A percentile compares a stretch with the other conserved stretches of the same genome.
Evolutionary conservation across 2,797 vertebrate species (phyloP).

Genomic region (Jordanella pulchra): DNA sequence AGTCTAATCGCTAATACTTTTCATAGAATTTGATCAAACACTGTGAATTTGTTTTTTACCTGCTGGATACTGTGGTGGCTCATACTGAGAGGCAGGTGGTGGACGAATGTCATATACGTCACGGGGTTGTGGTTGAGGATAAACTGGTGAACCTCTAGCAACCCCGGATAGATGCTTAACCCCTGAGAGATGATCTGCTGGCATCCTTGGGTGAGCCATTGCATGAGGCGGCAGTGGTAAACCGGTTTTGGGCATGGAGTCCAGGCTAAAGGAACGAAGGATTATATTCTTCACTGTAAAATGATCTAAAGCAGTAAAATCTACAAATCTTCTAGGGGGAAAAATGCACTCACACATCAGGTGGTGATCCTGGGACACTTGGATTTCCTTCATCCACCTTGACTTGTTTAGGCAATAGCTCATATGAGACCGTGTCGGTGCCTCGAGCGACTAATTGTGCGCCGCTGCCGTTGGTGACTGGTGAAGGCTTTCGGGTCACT

Average conservation of each 20-base stretch:
- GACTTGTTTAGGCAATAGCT: conserved; percentile 85
- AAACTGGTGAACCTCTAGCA: conserved; percentile 87
- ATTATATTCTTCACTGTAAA: background rate
- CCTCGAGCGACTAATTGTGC: conserved; percentile 91
- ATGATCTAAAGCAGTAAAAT: background rate
- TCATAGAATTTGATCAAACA: background rate
- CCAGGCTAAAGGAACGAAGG: conserved; percentile 77
- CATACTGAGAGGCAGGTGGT: conserved; percentile 87
- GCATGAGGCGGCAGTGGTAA: conserved; percentile 87
- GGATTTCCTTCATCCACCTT: conserved; percentile 90
- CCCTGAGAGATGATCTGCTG: conserved; percentile 85
- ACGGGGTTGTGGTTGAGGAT: conserved; percentile 84
- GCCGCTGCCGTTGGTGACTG: conserved; percentile 90
- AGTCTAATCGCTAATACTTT: too few species aligned
- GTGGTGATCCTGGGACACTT: conserved; percentile 94
- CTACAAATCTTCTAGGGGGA: background rate
- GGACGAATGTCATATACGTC: conserved; percentile 91
- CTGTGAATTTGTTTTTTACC: conserved; percentile 70
- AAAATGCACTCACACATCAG: conserved; percentile 85
- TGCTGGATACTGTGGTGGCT: conserved; percentile 86
- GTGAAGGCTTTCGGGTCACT: conserved; percentile 84
- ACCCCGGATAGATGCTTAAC: conserved; percentile 89
- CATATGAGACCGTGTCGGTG: conserved; percentile 86
- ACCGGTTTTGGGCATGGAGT: conserved; percentile 83
- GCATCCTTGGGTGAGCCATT: conserved; percentile 81